Evolutionary conservation across 2,797 vertebrate species (phyloP).

Genomic region (Pseudopleuronectes americanus): DNA sequence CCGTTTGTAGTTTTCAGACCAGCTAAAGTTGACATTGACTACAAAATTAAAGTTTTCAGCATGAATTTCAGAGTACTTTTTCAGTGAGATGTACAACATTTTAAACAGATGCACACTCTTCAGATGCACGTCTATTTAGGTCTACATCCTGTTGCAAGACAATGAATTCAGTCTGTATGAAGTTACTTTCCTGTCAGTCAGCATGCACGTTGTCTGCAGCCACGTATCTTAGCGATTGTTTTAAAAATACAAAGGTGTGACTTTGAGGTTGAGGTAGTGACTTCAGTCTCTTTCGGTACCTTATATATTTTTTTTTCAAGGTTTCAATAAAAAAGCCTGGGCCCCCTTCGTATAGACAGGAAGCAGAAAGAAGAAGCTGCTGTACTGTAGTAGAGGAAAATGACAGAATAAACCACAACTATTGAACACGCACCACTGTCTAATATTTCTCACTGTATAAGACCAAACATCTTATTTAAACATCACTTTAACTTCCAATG

Average conservation of each 20-base stretch:
- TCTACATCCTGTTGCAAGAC: constrained; percentile 56
- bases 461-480: neutral
- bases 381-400: constrained; percentile 56
- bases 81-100: neutral
- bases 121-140: constrained; percentile 21
- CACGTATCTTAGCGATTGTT: constrained; percentile 1
- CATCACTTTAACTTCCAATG: neutral
- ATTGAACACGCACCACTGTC: constrained; percentile 53
- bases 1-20: neutral
- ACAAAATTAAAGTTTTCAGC: neutral
- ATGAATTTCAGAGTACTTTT: neutral
- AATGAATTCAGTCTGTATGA: constrained; percentile 26
- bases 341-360: constrained; percentile 60
- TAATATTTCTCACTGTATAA: constrained; percentile 34
- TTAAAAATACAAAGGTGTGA: constrained; percentile 65
- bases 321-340: constrained; percentile 32
- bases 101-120: constrained; percentile 1
- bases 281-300: constrained; percentile 15
- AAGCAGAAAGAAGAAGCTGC: constrained; percentile 59
- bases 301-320: constrained; percentile 17
- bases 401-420: constrained; percentile 71
- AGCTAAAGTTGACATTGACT: neutral
- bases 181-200: constrained; percentile 47
- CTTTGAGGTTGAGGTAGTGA: constrained; percentile 57
- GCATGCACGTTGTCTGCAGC: neutral